Evolutionary conservation across 2,113 vertebrate species (phyloP).

Genomic region (Drymodes brunneopygia): DNA sequence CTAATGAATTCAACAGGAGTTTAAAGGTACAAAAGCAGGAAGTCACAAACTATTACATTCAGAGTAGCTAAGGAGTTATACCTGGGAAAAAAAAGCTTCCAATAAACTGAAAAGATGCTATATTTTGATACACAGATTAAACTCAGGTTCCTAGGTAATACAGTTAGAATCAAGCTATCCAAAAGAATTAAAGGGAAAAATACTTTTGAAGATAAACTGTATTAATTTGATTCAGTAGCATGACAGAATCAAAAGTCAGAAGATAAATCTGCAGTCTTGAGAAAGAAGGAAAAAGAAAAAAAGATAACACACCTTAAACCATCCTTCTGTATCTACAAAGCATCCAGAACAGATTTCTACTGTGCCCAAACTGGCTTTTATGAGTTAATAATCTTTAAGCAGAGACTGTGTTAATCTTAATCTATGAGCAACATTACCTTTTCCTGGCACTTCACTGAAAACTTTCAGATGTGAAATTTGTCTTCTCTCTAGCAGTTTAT

Average conservation of each 20-base stretch:
- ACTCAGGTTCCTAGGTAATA: not conserved
- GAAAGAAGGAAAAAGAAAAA: not conserved
- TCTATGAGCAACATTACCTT: not conserved
- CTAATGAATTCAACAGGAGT: not conserved
- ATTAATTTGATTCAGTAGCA: not conserved
- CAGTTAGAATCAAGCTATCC: not conserved
- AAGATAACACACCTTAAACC: not conserved
- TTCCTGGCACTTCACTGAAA: not conserved
- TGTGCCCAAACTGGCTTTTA: not conserved
- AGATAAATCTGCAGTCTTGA: not conserved
- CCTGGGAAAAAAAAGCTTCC: not conserved
- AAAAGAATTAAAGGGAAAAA: not conserved
- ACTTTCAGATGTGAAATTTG: not conserved
- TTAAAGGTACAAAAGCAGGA: not conserved
- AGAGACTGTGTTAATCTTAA: not conserved
- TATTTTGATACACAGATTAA: not conserved
- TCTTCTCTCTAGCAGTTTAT: conserved; percentile 37
- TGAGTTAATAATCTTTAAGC: not conserved
- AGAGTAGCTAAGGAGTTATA: not conserved
- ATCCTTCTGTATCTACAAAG: not conserved
- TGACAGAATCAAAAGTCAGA: not conserved
- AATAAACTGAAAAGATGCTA: not conserved
- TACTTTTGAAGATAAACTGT: not conserved
- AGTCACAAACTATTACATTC: not conserved
- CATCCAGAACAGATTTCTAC: not conserved